Base-by-base conservation (phyloP, 1,140 invertebrate genomes). In the Cyphomyrmex costatus region DNA sequence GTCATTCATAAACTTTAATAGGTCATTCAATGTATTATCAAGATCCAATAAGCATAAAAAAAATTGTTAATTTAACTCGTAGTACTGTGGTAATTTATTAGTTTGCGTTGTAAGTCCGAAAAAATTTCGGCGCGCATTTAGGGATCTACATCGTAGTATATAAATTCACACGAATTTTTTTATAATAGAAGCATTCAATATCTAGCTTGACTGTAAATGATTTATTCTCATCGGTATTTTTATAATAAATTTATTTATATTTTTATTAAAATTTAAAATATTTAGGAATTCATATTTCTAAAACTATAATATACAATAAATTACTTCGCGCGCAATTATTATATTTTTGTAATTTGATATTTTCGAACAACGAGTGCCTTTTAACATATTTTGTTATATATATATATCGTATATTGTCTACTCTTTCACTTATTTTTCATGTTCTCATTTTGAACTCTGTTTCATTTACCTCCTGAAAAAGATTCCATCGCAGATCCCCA, bases 381-480 rank as follows among this genome's bases (percentile, higher is more conserved):
- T 82, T 71, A 73, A 82, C 30, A 70, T 60, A 82, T 46, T 27
- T 56, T 30, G 14, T n/a, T n/a, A n/a, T n/a, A n/a, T n/a, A n/a
- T 30, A 65, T 51, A 2, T 46, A 19, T 19, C 14, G 1, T 65
- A 61, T 30, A 4, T 53, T 63, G 16, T 27, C 21, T n/a, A n/a
- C n/a, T 77, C 12, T 0, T 36, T 63, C 33, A 53, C 42, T 88
- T 46, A 53, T 76, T 90, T 92, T 92, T 93, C 89, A 91, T 87
- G 68, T 70, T 89, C 60, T 88, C 86, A 36, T 88, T 91, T 92
- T 88, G 84, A 92, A 88, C 87, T 89, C 70, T 76, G 79, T 92
- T 89, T 83, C 88, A 91, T 92, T 92, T 91, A 89, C 82, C 88
- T 88, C 14, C 74, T 87, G 71, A 90, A 89, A 88, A 90, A 88